phyloP scores from a whole-genome alignment of 2,888 invertebrate genomes.

The Hirtodrosophila trivittata region DNA sequence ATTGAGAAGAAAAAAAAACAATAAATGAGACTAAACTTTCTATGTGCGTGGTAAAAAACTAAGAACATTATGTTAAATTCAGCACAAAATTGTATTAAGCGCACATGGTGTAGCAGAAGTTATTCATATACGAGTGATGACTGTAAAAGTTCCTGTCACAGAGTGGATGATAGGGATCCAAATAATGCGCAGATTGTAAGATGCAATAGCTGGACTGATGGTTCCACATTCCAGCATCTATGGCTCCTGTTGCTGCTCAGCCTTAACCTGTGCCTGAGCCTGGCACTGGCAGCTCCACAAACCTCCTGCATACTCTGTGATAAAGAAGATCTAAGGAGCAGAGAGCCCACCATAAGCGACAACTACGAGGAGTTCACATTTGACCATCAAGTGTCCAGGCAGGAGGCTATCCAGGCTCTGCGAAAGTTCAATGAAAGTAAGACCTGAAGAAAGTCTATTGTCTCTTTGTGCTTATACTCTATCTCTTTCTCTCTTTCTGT shows the following conservation, averaged over 20 bases:
- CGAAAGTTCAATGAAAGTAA: slow-evolving; percentile 79
- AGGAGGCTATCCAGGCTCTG: slow-evolving; percentile 80
- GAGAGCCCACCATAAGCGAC: slow-evolving; percentile 49
- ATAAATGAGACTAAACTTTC: slow-evolving; percentile 45
- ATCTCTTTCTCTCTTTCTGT: no score
- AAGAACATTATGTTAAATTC: slow-evolving; percentile 25
- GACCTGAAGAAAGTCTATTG: no score
- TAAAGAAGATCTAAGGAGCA: slow-evolving; percentile 70
- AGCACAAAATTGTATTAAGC: slow-evolving; percentile 10
- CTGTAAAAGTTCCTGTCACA: slow-evolving; percentile 34
- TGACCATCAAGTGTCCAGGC: slow-evolving; percentile 82
- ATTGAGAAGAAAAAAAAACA: slow-evolving; percentile 10
- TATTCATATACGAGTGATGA: slow-evolving; percentile 13
- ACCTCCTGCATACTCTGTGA: slow-evolving; percentile 78
- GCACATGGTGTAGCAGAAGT: slow-evolving; percentile 7
- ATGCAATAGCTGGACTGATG: slow-evolving; percentile 5
- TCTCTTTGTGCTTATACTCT: background rate
- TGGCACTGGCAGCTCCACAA: slow-evolving; percentile 69
- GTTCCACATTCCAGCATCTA: slow-evolving; percentile 32
- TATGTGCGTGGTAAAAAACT: slow-evolving; percentile 21
- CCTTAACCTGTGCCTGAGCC: slow-evolving; percentile 3
- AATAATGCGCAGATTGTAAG: background rate
- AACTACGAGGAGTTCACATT: slow-evolving; percentile 81
- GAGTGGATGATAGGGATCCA: slow-evolving; percentile 7
- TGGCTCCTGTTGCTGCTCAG: slow-evolving; percentile 30